phyloP scores from a whole-genome alignment of 1,140 invertebrate genomes.

The Lepidurus apus region DNA sequence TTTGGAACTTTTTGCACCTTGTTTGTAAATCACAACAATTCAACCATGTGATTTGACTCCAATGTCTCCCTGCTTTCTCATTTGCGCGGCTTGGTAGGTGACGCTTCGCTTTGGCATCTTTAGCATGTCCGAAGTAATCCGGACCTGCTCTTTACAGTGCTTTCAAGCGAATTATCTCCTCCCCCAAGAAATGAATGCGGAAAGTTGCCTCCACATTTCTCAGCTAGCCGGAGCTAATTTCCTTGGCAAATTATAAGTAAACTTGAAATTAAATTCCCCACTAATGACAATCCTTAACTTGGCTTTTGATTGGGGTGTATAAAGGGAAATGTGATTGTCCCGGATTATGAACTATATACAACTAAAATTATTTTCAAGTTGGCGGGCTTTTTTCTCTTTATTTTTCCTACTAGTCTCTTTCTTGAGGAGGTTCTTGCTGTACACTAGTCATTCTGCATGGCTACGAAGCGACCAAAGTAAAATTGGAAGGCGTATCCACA shows the following conservation, averaged over 20 bases:
- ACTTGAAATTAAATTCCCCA: neutral
- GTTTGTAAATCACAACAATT: neutral
- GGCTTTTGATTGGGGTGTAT: neutral
- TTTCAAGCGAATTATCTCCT: neutral
- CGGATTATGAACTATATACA: neutral
- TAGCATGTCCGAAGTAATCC: neutral
- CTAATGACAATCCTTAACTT: constrained; percentile 1
- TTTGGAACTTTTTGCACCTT: too few species aligned
- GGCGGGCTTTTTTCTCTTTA: neutral
- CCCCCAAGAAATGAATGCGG: neutral
- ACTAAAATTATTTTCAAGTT: neutral
- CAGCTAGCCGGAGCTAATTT: neutral
- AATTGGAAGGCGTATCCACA: constrained; percentile 10
- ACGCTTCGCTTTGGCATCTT: neutral
- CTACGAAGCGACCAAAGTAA: neutral
- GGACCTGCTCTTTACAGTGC: neutral
- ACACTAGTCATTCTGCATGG: neutral
- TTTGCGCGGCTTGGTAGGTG: neutral
- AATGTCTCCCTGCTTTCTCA: neutral
- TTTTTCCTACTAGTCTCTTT: neutral
- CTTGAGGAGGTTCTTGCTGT: neutral
- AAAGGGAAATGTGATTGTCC: neutral
- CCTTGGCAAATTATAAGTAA: neutral
- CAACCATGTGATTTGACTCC: neutral
- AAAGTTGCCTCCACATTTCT: neutral